These are phyloP conservation scores for Ascaphus truei DNA, from an alignment of 2,113 vertebrate genomes.

Conservation along the genomic window DNA sequence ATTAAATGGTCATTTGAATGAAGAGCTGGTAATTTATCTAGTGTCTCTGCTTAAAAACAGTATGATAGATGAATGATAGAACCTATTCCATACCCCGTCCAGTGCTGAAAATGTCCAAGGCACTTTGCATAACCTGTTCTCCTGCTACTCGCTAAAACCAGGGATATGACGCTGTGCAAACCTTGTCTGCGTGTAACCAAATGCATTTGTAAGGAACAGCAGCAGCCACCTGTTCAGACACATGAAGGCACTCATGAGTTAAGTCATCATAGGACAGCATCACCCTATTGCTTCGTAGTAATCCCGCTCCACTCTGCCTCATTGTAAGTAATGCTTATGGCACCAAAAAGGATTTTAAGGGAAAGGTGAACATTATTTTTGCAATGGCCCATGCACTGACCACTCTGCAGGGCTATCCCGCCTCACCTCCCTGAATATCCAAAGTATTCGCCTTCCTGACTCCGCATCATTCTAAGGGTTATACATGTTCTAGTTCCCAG, in stretches of 20 bases:
- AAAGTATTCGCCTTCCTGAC: neutral
- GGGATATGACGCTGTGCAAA: neutral
- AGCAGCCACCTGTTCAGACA: neutral
- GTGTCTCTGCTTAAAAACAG: neutral
- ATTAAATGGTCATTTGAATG: too few species aligned
- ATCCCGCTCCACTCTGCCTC: conserved; percentile 17
- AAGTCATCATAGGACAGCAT: conserved; percentile 6
- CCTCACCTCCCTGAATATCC: neutral
- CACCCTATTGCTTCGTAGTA: conserved; percentile 24
- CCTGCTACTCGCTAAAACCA: neutral
- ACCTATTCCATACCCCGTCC: neutral
- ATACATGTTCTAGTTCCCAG: neutral
- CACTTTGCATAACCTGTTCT: conserved; percentile 24
- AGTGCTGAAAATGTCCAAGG: conserved; percentile 17
- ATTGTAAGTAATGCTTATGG: neutral
- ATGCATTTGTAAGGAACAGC: neutral
- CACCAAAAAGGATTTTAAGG: neutral
- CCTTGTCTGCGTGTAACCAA: neutral
- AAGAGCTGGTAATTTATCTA: neutral
- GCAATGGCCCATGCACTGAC: too few species aligned
- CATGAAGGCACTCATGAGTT: conserved; percentile 26
- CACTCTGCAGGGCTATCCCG: neutral
- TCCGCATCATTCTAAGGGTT: too few species aligned
- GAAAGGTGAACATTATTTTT: neutral
- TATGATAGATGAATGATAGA: neutral